Base-by-base conservation (phyloP, 2,888 invertebrate genomes). In the Heteromurus nitidus region DNA sequence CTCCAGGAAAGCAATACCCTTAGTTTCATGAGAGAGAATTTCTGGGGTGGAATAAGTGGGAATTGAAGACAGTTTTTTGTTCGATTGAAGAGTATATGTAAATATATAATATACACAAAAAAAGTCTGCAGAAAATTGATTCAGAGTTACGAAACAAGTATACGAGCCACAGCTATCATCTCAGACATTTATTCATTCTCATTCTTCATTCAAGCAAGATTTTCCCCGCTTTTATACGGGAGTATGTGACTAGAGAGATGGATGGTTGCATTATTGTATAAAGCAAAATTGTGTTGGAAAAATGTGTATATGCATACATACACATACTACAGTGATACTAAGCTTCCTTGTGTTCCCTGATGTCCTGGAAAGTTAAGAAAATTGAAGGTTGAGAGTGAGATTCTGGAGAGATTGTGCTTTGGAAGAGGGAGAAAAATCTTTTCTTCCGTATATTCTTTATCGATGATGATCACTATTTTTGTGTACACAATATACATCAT, bases 401-500 rank as follows among this genome's bases (percentile, higher is more conserved):
- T 62, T 65, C 60, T 68, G 75, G 64, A 67, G 62, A 65, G 74
- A 69, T 62, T 75, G 73, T 73, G 67, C 60, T 65, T 65, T 72
- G 18, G n/a, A n/a, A n/a, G n/a, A 28, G 60, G 67, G 20, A 68
- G 53, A 69, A 72, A 65, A 67, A 80, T 47, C 55, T 26, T 60
- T 73, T 80, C 31, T 73, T 64, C 11, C 36, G 60, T 30, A 68
- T 26, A 75, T 65, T 16, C 53, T 50, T 72, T 69, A 69, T 68
- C 60, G 62, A 76, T 47, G 62, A 76, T 76, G 68, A 76, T 76
- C 76, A 65, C 60, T 76, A 69, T 76, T 76, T 68, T 42, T 76
- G 76, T 68, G 69, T 76, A 68, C 67, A 74, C 50, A 76, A 76
- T 76, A 62, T 76, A 76, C 76, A 76, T 76, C 76, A 76, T 76